Evolutionary conservation across 2,888 invertebrate genomes (phyloP).

Genomic region (Tyria jacobaeae): DNA sequence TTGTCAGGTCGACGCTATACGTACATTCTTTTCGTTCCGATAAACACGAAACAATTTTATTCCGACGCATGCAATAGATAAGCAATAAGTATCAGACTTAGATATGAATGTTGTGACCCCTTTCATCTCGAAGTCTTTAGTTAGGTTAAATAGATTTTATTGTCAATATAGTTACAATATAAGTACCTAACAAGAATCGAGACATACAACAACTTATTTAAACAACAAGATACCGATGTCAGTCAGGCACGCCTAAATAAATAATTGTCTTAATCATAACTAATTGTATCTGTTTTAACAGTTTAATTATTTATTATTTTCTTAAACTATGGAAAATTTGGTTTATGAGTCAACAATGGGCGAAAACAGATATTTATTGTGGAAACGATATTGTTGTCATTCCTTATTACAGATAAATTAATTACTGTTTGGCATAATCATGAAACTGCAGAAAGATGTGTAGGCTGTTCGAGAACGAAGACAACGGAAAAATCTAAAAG

Average conservation of each 20-base stretch:
- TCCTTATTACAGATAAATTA: background rate
- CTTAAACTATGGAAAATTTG: background rate
- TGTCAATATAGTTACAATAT: conserved; percentile 19
- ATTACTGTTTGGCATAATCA: background rate
- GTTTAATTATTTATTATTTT: background rate
- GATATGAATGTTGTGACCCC: conserved; percentile 63
- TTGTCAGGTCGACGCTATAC: conserved; percentile 50
- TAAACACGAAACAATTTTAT: conserved; percentile 34
- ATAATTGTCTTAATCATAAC: background rate
- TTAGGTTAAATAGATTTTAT: conserved; percentile 61
- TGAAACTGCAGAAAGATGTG: too few relatives aligned
- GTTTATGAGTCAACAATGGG: background rate
- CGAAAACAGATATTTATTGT: background rate
- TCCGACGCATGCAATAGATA: conserved; percentile 32
- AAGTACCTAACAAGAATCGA: background rate
- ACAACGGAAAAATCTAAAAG: background rate
- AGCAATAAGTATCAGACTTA: conserved; percentile 11
- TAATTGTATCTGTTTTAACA: background rate
- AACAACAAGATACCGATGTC: background rate
- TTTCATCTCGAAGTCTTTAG: conserved; percentile 59
- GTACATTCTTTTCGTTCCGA: conserved; percentile 43
- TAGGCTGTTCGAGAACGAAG: background rate
- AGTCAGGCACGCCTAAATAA: background rate
- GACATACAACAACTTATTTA: background rate
- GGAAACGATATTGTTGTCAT: background rate